These are phyloP conservation scores for Muscicapa comitata DNA, from an alignment of 2,797 vertebrate species.

Conservation along the genomic window DNA sequence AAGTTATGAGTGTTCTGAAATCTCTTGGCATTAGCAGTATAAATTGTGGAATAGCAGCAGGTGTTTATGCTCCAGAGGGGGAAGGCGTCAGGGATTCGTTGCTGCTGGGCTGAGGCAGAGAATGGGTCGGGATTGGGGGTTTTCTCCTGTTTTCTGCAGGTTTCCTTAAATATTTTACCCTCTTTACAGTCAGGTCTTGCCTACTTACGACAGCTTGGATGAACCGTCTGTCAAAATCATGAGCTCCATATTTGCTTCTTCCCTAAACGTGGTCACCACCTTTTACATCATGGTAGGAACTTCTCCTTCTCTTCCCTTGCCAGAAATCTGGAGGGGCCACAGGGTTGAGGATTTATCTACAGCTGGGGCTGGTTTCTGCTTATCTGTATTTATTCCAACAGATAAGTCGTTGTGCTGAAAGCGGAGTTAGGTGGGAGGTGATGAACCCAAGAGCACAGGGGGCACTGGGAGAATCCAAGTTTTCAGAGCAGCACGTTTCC, in stretches of 20 bases:
- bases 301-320: background rate
- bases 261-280: conserved; percentile 93
- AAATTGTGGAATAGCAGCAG: conserved; percentile 4
- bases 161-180: conserved; percentile 1
- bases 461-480: background rate
- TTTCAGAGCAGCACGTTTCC: background rate
- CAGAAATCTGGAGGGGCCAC: background rate
- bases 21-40: conserved; percentile 27
- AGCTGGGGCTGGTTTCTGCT: background rate
- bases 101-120: conserved; percentile 17
- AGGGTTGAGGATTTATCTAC: background rate
- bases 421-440: background rate
- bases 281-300: conserved; percentile 94
- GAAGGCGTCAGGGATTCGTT: conserved; percentile 26
- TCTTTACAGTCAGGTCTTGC: conserved; percentile 89
- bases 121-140: background rate
- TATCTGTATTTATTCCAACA: background rate
- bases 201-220: conserved; percentile 96
- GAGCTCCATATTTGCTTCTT: conserved; percentile 95
- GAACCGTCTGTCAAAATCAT: conserved; percentile 97
- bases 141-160: background rate
- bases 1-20: conserved; percentile 44
- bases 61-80: conserved; percentile 1
- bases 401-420: background rate
- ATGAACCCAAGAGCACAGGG: background rate